Conservation (phyloP, 2,797 vertebrate genomes). For the Peromyscus aztecus region DNA sequence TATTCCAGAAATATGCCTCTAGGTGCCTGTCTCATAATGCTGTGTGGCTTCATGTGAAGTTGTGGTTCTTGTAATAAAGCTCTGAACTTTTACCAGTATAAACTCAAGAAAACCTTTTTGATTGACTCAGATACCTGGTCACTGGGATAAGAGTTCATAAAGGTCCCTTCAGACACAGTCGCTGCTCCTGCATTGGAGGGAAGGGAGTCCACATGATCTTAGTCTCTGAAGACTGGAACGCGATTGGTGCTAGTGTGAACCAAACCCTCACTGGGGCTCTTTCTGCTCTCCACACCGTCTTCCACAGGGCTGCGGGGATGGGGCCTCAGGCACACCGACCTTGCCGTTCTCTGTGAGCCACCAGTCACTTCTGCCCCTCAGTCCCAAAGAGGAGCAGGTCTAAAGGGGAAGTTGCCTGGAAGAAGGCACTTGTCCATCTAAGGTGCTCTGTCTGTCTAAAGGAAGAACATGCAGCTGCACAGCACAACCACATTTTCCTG, state of each 20-base stretch:
- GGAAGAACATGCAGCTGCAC: neutral
- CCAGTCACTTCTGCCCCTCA: neutral
- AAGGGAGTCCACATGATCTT: neutral
- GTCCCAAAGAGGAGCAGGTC: neutral
- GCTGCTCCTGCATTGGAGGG: neutral
- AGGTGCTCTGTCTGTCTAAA: neutral
- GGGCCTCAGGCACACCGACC: neutral
- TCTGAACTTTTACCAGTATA: neutral
- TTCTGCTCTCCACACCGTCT: neutral
- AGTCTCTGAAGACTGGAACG: neutral
- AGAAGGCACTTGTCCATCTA: neutral
- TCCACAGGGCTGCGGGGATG: rapidly evolving
- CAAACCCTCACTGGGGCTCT: neutral
- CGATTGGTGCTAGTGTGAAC: neutral
- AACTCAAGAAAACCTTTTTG: neutral
- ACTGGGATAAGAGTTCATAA: neutral
- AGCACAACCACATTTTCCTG: too few species aligned
- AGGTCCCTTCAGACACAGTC: neutral
- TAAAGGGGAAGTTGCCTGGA: neutral
- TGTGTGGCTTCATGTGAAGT: neutral
- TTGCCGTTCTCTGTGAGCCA: rapidly evolving
- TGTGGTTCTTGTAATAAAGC: neutral
- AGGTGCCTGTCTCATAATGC: neutral
- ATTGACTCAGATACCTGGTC: neutral
- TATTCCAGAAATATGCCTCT: neutral